Evolutionary conservation across 2,888 invertebrate species (phyloP).

Genomic region (Macrophya alboannulata): DNA sequence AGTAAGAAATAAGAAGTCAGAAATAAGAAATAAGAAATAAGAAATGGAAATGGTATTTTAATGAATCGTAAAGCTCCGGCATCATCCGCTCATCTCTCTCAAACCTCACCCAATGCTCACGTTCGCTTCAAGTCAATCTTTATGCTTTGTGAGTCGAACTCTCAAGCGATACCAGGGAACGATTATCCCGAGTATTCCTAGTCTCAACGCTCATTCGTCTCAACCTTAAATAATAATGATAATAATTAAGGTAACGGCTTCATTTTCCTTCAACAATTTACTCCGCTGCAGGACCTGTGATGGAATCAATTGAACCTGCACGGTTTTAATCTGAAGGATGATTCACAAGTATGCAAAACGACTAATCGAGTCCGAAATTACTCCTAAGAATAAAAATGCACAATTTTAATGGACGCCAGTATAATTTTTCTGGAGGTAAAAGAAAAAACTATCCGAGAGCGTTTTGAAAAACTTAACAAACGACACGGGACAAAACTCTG

Average conservation of each 20-base stretch:
- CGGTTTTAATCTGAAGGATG: not conserved
- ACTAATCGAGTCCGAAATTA: no score
- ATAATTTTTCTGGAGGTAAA: no score
- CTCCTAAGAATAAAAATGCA: no score
- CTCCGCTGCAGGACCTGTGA: no score
- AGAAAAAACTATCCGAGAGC: no score
- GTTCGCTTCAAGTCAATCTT: constrained; percentile 40
- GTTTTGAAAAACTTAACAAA: no score
- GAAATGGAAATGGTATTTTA: constrained; percentile 72
- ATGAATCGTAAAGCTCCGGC: constrained; percentile 74
- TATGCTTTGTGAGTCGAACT: not conserved
- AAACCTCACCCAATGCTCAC: not conserved
- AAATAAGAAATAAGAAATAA: constrained; percentile 63
- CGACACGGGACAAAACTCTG: no score
- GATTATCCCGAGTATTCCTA: constrained; percentile 9
- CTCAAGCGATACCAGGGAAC: constrained; percentile 1
- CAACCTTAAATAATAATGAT: not conserved
- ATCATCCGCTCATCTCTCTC: constrained; percentile 57
- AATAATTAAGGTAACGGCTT: not conserved
- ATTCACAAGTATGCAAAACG: no score
- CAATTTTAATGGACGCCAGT: no score
- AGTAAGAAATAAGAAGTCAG: constrained; percentile 65
- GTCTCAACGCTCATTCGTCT: not conserved
- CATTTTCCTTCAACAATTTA: not conserved
- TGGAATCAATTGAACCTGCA: not conserved